A percentile compares a stretch with the other conserved stretches of the same genome.
Conservation (phyloP, 2,888 invertebrate species). For the Noctuana brunneofusca region DNA sequence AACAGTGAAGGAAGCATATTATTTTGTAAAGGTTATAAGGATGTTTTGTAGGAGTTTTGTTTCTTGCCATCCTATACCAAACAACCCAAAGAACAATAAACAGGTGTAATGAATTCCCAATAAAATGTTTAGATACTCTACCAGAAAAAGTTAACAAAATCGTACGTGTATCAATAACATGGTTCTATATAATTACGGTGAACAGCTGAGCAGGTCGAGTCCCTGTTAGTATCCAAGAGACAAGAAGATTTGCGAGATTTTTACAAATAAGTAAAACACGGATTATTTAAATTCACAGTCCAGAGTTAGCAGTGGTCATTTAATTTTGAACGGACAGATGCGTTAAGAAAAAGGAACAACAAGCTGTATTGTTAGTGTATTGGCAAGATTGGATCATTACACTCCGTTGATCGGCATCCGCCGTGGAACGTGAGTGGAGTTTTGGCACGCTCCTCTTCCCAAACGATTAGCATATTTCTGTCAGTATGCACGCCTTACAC, state of each 20-base stretch:
- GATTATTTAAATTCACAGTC: neutral
- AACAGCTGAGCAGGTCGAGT: too few species aligned
- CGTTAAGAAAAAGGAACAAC: neutral
- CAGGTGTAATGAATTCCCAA: too few species aligned
- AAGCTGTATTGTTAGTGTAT: constrained; percentile 41
- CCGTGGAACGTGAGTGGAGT: constrained; percentile 53
- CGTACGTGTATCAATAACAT: too few species aligned
- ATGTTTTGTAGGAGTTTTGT: too few species aligned
- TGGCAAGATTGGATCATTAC: constrained; percentile 42
- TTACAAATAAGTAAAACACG: neutral
- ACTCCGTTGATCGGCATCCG: constrained; percentile 55
- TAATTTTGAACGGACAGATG: neutral
- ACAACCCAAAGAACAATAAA: too few species aligned
- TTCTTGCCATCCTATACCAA: too few species aligned
- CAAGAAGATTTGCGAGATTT: neutral
- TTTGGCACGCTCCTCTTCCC: constrained; percentile 57
- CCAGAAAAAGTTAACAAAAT: too few species aligned
- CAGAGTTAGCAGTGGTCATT: neutral
- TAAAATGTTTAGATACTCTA: too few species aligned
- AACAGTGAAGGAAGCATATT: too few species aligned
- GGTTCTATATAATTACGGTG: too few species aligned
- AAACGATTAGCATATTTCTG: constrained; percentile 67
- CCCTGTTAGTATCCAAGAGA: too few species aligned
- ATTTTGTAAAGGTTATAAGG: too few species aligned
- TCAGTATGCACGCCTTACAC: constrained; percentile 31